Conservation (phyloP, 2,797 vertebrate genomes). For the Gallirallus australis region DNA sequence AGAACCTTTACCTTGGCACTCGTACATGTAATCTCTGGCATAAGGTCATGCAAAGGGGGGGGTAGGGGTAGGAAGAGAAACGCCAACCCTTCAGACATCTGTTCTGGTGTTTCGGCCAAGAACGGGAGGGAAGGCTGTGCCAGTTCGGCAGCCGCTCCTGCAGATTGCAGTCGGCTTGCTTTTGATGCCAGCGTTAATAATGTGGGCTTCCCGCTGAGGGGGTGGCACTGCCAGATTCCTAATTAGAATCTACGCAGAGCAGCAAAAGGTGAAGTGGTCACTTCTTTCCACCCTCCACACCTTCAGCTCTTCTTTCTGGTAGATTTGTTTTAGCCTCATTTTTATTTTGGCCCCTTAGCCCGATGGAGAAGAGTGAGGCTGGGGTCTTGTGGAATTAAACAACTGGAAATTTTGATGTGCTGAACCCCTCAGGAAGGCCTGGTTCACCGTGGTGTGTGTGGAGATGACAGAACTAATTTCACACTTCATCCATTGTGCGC, state of each 20-base stretch:
- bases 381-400: neutral
- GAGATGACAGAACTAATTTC: conserved; percentile 67
- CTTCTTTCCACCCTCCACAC: neutral
- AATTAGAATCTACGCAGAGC: conserved; percentile 70
- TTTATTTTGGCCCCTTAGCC: neutral
- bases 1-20: conserved; percentile 72
- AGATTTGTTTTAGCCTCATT: neutral
- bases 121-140: conserved; percentile 59
- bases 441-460: neutral
- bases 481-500: conserved; percentile 49
- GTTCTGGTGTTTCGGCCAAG: conserved; percentile 71
- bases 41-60: conserved; percentile 34
- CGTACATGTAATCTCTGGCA: conserved; percentile 65
- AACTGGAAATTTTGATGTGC: neutral
- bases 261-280: conserved; percentile 35
- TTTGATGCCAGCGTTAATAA: conserved; percentile 74
- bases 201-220: conserved; percentile 63
- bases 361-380: neutral
- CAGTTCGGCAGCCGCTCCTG: conserved; percentile 54
- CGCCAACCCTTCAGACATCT: conserved; percentile 74
- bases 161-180: conserved; percentile 63
- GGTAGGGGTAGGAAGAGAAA: conserved; percentile 30
- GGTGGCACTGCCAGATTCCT: conserved; percentile 71
- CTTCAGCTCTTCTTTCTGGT: neutral
- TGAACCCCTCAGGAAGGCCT: neutral